phyloP scores from a whole-genome alignment of 2,113 vertebrate genomes.

The Pterophyllum scalare region DNA sequence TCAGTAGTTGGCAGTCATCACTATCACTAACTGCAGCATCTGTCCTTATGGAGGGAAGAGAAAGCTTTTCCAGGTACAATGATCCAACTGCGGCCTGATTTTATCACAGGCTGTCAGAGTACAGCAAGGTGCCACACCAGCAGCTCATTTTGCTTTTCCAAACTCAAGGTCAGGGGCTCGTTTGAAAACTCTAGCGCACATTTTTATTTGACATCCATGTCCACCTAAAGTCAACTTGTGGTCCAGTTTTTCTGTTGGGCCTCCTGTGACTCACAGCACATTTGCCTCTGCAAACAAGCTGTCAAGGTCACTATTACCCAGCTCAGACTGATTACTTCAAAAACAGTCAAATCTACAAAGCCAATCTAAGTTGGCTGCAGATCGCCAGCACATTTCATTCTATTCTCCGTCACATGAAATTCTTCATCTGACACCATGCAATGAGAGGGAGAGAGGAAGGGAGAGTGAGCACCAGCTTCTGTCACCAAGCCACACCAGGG shows the following conservation, averaged over 20 bases:
- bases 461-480: constrained; percentile 45
- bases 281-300: constrained; percentile 44
- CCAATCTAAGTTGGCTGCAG: constrained; percentile 42
- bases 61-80: constrained; percentile 53
- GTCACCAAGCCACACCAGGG: constrained; percentile 54
- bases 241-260: constrained; percentile 16
- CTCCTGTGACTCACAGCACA: constrained; percentile 16
- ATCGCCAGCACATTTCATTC: constrained; percentile 48
- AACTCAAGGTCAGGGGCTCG: background rate
- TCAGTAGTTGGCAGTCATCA: constrained; percentile 63
- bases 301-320: background rate
- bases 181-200: background rate
- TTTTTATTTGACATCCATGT: constrained; percentile 2
- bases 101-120: constrained; percentile 61
- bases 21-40: constrained; percentile 68
- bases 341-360: constrained; percentile 41
- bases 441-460: constrained; percentile 17
- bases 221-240: background rate
- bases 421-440: constrained; percentile 54
- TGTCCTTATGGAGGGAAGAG: constrained; percentile 46
- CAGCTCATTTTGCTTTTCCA: constrained; percentile 13
- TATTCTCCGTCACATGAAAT: constrained; percentile 60
- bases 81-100: constrained; percentile 62
- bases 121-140: constrained; percentile 14
- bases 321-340: constrained; percentile 20